A percentile compares a stretch with the other conserved stretches of the same genome.
phyloP scores from a whole-genome alignment of 1,140 invertebrate genomes.

The Sinonovacula constricta region DNA sequence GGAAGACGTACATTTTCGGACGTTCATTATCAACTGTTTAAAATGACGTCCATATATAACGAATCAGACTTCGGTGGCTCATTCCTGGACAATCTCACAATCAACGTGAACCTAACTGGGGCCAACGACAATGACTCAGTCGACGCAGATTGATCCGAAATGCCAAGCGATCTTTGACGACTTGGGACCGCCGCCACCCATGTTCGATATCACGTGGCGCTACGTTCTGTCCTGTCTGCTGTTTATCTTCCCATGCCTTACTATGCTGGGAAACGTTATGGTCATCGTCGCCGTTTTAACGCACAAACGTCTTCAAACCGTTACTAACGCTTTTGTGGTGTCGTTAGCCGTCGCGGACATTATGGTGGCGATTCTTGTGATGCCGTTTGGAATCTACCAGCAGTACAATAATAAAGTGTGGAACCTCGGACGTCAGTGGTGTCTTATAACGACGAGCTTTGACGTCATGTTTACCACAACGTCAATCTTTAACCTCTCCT shows the following conservation, averaged over 20 bases:
- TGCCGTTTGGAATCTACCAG: slow-evolving; percentile 84
- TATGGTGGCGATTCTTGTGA: slow-evolving; percentile 88
- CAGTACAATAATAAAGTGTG: slow-evolving; percentile 86
- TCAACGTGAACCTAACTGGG: too few species aligned
- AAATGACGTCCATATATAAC: too few species aligned
- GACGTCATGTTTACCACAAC: slow-evolving; percentile 99
- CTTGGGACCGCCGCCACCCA: slow-evolving; percentile 20
- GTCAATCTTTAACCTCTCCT: slow-evolving; percentile 98
- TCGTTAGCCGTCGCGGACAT: slow-evolving; percentile 97
- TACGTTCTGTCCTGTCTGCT: slow-evolving; percentile 55
- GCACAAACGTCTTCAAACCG: slow-evolving; percentile 84
- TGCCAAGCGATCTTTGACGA: slow-evolving; percentile 21
- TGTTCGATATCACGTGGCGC: not conserved
- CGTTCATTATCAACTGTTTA: too few species aligned
- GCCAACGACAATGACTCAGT: not conserved
- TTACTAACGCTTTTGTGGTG: slow-evolving; percentile 96
- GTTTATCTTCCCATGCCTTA: slow-evolving; percentile 66
- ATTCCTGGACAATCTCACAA: too few species aligned
- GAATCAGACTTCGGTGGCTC: too few species aligned
- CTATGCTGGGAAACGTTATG: slow-evolving; percentile 87
- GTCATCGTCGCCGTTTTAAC: slow-evolving; percentile 93
- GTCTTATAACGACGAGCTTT: slow-evolving; percentile 98
- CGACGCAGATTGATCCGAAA: not conserved
- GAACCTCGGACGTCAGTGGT: slow-evolving; percentile 97
- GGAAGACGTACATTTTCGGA: too few species aligned